These are phyloP conservation scores for Meta bourneti DNA, from an alignment of 2,888 invertebrate species.

Conservation along the genomic window DNA sequence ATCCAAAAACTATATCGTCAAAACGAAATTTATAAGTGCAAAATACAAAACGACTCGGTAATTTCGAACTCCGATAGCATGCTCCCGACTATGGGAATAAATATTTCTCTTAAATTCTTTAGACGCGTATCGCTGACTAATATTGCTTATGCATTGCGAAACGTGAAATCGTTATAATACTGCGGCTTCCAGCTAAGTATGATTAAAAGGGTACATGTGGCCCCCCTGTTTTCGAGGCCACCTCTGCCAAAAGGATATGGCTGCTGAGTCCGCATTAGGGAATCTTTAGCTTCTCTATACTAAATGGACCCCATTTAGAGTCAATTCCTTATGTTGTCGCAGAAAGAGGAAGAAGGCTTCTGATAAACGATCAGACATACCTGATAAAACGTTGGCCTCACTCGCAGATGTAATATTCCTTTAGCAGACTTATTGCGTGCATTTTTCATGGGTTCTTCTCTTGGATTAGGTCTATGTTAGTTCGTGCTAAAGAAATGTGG, in stretches of 20 bases:
- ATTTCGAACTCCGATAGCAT: too few species aligned
- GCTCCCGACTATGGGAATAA: too few species aligned
- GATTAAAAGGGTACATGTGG: neutral
- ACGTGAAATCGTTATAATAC: neutral
- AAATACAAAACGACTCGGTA: too few species aligned
- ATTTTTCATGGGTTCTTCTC: neutral
- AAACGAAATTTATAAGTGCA: too few species aligned
- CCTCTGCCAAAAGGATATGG: neutral
- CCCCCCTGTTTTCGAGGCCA: too few species aligned
- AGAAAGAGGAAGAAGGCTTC: neutral
- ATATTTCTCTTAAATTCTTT: too few species aligned
- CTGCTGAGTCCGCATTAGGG: neutral
- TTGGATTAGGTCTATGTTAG: too few species aligned
- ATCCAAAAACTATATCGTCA: too few species aligned
- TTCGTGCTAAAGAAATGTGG: too few species aligned
- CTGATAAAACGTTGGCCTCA: slow-evolving; percentile 24
- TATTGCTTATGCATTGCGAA: too few species aligned
- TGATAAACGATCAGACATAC: slow-evolving; percentile 31
- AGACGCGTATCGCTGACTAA: too few species aligned
- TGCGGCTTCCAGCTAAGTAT: neutral
- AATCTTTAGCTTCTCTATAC: neutral
- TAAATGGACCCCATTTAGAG: slow-evolving; percentile 7
- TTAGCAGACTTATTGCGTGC: neutral
- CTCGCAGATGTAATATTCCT: slow-evolving; percentile 6
- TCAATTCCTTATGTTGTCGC: slow-evolving; percentile 8